Evolutionary conservation across 2,797 vertebrate species (phyloP).

Genomic region (Distichodus sexfasciatus): DNA sequence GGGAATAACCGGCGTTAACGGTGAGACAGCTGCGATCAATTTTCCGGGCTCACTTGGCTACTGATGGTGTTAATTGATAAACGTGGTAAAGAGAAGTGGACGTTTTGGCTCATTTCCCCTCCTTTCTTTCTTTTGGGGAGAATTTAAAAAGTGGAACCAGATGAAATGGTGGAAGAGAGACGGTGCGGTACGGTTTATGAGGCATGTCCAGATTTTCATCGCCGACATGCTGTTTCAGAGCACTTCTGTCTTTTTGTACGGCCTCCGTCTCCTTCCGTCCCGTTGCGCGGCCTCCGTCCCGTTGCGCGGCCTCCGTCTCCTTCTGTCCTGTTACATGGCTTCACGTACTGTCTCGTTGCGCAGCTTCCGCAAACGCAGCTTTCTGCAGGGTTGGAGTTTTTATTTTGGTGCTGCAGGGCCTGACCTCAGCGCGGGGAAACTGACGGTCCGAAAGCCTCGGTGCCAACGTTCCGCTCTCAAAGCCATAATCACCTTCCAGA

Average conservation of each 20-base stretch:
- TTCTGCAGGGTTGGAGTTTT: too few relatives aligned
- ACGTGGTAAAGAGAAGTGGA: slow-evolving; percentile 36
- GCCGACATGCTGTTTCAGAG: slow-evolving; percentile 25
- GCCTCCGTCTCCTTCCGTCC: too few relatives aligned
- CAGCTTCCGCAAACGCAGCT: too few relatives aligned
- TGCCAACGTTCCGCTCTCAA: neutral
- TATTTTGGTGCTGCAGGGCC: too few relatives aligned
- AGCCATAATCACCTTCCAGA: neutral
- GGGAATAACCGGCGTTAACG: slow-evolving; percentile 27
- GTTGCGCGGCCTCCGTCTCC: too few relatives aligned
- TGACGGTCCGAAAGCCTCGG: neutral
- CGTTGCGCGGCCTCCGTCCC: too few relatives aligned
- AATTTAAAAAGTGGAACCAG: slow-evolving; percentile 41
- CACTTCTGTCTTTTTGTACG: slow-evolving; percentile 28
- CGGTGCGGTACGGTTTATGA: slow-evolving; percentile 33
- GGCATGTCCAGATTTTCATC: slow-evolving; percentile 8
- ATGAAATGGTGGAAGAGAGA: slow-evolving; percentile 19
- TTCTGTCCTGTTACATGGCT: too few relatives aligned
- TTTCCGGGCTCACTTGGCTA: slow-evolving; percentile 30
- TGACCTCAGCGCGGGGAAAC: slow-evolving; percentile 5
- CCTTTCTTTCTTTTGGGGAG: neutral
- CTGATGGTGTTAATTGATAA: slow-evolving; percentile 51
- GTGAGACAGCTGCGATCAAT: slow-evolving; percentile 46
- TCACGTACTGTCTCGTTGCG: too few relatives aligned
- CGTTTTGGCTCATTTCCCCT: neutral